Evolutionary conservation across 2,113 vertebrate genomes (phyloP).

Genomic region (Vimba vimba): DNA sequence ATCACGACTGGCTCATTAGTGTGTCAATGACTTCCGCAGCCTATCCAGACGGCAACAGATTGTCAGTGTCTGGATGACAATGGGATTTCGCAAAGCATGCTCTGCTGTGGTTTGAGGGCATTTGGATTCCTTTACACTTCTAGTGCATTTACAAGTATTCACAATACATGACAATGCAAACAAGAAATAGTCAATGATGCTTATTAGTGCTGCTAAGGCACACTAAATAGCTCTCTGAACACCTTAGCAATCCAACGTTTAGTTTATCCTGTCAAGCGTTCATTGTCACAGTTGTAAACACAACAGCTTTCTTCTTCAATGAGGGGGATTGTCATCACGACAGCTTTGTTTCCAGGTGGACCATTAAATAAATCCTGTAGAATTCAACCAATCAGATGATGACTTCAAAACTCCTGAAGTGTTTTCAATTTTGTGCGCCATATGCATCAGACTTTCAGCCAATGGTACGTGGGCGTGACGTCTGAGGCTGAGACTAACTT

Average conservation of each 20-base stretch:
- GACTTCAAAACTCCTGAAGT: too few species aligned
- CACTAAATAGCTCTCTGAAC: not conserved
- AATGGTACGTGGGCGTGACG: too few species aligned
- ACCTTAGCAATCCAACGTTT: not conserved
- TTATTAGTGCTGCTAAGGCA: not conserved
- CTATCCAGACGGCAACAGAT: constrained; percentile 45
- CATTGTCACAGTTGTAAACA: too few species aligned
- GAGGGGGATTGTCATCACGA: too few species aligned
- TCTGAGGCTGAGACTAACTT: too few species aligned
- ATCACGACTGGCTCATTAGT: constrained; percentile 45
- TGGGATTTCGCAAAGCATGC: not conserved
- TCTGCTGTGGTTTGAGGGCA: constrained; percentile 18
- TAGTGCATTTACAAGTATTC: not conserved
- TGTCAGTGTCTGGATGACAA: constrained; percentile 34
- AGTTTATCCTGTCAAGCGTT: too few species aligned
- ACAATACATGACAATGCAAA: not conserved
- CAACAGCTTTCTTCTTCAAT: too few species aligned
- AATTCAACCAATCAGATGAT: too few species aligned
- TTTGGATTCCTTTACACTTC: not conserved
- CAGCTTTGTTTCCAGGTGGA: too few species aligned
- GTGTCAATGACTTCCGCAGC: constrained; percentile 39
- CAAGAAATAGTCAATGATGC: not conserved
- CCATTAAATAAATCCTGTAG: too few species aligned
- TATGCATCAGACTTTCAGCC: too few species aligned
- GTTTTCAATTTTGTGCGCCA: too few species aligned